Base-by-base conservation (phyloP, 2,888 invertebrate genomes). In the Microplitis deprimator region DNA sequence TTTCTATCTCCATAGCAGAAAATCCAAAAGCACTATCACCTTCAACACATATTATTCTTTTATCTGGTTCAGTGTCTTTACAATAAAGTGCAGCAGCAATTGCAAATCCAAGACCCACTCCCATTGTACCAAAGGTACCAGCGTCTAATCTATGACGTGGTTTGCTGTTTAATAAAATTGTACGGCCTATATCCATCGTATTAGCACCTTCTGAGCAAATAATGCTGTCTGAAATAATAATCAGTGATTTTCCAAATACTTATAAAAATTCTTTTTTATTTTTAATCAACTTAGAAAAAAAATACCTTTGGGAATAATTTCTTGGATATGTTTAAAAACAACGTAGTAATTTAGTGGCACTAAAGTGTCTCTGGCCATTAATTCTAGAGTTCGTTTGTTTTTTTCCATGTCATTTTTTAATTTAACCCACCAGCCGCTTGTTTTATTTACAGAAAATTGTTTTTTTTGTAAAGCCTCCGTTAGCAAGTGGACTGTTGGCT, bases 1-100 rank as follows among this genome's bases (percentile, higher is more conserved):
- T 99, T 91, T 99, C 99, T 39, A 98, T 92, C 91, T 99, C 99
- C 98, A 98, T 98, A 86, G 97, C 98, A 39, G 98, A 97, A 91
- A 99, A 99, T 1, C 99, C 99, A 90, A 99, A 98, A 0, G 98
- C 99, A 64, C 97, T 97, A 89, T 99, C 99, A 0, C 98, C 98
- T 91, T 98, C 97, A 0, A 98, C 95, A 88, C 98, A 98, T 75
- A 98, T 91, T 0, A 99, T 97, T 80, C 94, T 92, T 87, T 97
- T 97, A 1, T 91, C 91, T 0, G 97, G 96, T 7, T 93, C 93
- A 88, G 95, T 91, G 88, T 97, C 95, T 79, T 95, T 94, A 86
- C 96, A 97, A 91, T 95, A 97, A 82, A 98, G 91, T 0, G 97
- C 97, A 6, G 98, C 96, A 1, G 98, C 98, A 67, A 97, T 93